These are phyloP conservation scores for Erannis defoliaria DNA, from an alignment of 2,888 invertebrate genomes.

Conservation along the genomic window DNA sequence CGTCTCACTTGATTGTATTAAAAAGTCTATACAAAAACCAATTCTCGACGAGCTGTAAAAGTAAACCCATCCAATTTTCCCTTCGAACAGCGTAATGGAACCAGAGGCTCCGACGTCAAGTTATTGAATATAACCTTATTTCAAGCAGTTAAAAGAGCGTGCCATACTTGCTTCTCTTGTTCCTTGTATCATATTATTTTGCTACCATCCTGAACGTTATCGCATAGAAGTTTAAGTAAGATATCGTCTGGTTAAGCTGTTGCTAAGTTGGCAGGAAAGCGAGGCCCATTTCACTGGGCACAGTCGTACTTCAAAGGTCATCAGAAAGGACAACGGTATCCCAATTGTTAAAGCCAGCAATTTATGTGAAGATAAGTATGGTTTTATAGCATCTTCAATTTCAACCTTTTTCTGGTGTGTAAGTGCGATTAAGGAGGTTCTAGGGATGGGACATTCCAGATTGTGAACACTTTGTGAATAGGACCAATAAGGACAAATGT, in stretches of 20 bases:
- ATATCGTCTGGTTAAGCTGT: not conserved
- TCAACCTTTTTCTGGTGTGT: constrained; percentile 52
- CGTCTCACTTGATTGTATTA: constrained; percentile 16
- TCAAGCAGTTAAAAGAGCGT: constrained; percentile 29
- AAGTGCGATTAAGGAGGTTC: constrained; percentile 40
- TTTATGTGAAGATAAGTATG: constrained; percentile 66
- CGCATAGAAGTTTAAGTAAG: not conserved
- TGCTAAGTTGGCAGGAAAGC: constrained; percentile 22
- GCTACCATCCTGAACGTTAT: not conserved
- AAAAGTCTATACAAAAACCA: constrained; percentile 14
- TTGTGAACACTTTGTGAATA: no score
- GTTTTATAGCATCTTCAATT: constrained; percentile 54
- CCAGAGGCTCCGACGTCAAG: constrained; percentile 23
- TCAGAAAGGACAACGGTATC: constrained; percentile 54
- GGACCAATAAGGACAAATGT: no score
- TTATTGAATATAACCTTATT: constrained; percentile 38
- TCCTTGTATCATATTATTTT: constrained; percentile 17
- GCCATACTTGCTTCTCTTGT: constrained; percentile 27
- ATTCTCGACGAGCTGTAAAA: constrained; percentile 16
- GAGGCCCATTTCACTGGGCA: constrained; percentile 39
- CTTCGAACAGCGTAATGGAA: constrained; percentile 21
- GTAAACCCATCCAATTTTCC: constrained; percentile 30
- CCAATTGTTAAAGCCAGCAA: constrained; percentile 63
- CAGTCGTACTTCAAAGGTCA: constrained; percentile 58
- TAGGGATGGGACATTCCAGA: constrained; percentile 44